phyloP scores from a whole-genome alignment of 2,888 invertebrate species.

The Conistra vaccinii region DNA sequence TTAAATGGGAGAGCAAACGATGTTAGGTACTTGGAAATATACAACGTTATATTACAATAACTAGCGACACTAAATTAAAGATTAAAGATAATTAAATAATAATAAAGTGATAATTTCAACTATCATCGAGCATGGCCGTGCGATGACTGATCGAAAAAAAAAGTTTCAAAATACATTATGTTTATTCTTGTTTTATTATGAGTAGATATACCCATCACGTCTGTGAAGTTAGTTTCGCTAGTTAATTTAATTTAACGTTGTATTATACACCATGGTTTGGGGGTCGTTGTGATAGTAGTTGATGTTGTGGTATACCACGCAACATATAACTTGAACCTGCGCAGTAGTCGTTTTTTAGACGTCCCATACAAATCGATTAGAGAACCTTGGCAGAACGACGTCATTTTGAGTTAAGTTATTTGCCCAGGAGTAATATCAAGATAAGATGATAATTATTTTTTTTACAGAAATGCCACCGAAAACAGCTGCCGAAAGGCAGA shows the following conservation, averaged over 20 bases:
- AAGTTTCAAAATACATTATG: slow-evolving; percentile 12
- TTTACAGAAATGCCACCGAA: slow-evolving; percentile 26
- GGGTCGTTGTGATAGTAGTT: neutral
- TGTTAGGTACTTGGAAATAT: slow-evolving; percentile 13
- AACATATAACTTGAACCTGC: too few species aligned
- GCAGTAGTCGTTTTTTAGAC: slow-evolving; percentile 17
- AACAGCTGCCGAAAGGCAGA: slow-evolving; percentile 29
- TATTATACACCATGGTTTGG: slow-evolving; percentile 4
- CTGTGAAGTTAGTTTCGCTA: neutral
- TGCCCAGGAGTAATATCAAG: slow-evolving; percentile 6
- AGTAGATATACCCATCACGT: neutral
- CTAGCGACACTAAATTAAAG: too few species aligned
- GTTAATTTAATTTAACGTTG: slow-evolving; percentile 4
- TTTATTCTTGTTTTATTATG: slow-evolving; percentile 12
- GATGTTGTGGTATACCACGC: too few species aligned
- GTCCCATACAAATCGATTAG: slow-evolving; percentile 7
- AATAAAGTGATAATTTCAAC: slow-evolving; percentile 12
- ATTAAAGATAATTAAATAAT: neutral
- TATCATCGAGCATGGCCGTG: slow-evolving; percentile 8
- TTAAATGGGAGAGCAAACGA: slow-evolving; percentile 3
- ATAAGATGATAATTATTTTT: neutral
- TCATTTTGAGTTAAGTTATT: slow-evolving; percentile 13
- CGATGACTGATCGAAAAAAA: slow-evolving; percentile 10
- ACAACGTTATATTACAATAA: slow-evolving; percentile 7
- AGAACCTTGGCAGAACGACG: slow-evolving; percentile 14